A percentile compares a stretch with the other conserved stretches of the same genome.
phyloP scores from a whole-genome alignment of 2,888 invertebrate genomes.

The Eilema sororculum region DNA sequence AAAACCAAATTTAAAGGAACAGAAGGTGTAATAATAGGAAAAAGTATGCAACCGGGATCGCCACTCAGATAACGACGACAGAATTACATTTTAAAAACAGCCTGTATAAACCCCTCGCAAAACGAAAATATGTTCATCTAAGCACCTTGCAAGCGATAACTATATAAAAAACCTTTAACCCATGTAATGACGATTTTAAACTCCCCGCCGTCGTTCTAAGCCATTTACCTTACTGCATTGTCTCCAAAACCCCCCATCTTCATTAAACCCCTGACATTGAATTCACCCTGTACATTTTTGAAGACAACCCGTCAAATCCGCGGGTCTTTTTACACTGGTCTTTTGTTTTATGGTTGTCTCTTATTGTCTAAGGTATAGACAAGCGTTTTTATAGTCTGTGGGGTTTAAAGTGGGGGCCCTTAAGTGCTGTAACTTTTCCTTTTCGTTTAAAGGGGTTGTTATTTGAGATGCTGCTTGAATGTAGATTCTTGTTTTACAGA shows the following conservation, averaged over 20 bases:
- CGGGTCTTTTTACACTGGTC: constrained; percentile 58
- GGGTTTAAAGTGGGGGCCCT: constrained; percentile 80
- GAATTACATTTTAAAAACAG: constrained; percentile 36
- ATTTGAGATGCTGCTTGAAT: constrained; percentile 55
- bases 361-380: constrained; percentile 84
- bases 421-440: constrained; percentile 77
- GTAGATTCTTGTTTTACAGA: constrained; percentile 53
- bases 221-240: constrained; percentile 78
- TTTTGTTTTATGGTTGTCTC: constrained; percentile 71
- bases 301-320: constrained; percentile 2
- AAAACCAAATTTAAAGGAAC: too few relatives aligned
- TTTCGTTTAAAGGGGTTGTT: constrained; percentile 62
- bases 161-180: constrained; percentile 80
- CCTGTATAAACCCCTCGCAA: constrained; percentile 52
- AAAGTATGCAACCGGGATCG: too few relatives aligned
- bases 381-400: constrained; percentile 85
- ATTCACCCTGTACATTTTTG: background rate
- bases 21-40: too few relatives aligned
- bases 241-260: constrained; percentile 61
- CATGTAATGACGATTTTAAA: constrained; percentile 84
- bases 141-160: constrained; percentile 72
- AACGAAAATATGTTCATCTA: constrained; percentile 73
- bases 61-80: background rate
- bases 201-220: constrained; percentile 76
- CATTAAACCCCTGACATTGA: constrained; percentile 50